These are phyloP conservation scores for Emydura subglobosa DNA, from an alignment of 2,113 vertebrate genomes.

Conservation along the genomic window DNA sequence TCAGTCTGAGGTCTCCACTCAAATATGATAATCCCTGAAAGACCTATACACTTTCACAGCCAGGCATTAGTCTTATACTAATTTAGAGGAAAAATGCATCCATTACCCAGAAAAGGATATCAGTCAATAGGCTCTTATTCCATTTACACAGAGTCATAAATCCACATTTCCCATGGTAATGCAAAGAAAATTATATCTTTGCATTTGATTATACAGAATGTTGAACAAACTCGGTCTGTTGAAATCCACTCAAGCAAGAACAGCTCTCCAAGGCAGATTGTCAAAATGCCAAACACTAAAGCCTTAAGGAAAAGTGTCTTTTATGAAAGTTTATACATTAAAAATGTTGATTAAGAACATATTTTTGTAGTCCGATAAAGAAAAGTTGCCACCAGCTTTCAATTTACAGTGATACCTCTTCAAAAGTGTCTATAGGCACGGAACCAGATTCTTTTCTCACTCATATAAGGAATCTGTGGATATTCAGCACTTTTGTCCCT, in stretches of 20 bases:
- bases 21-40: not conserved
- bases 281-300: not conserved
- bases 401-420: not conserved
- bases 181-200: not conserved
- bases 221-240: not conserved
- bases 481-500: too few relatives aligned
- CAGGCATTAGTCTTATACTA: not conserved
- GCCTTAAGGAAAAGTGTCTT: not conserved
- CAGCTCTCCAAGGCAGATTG: not conserved
- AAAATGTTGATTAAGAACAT: not conserved
- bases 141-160: not conserved
- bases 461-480: not conserved
- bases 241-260: not conserved
- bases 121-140: not conserved
- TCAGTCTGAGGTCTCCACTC: not conserved
- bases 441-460: not conserved
- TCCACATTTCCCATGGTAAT: not conserved
- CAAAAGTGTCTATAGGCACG: not conserved
- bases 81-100: not conserved
- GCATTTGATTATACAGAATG: not conserved
- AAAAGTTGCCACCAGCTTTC: not conserved
- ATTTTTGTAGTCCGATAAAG: not conserved
- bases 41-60: not conserved
- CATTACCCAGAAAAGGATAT: not conserved
- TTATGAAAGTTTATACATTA: not conserved